Evolutionary conservation across 2,888 invertebrate genomes (phyloP), one percentile per base, ranked within the genome.

Genomic region (Bimastos eiseni): DNA sequence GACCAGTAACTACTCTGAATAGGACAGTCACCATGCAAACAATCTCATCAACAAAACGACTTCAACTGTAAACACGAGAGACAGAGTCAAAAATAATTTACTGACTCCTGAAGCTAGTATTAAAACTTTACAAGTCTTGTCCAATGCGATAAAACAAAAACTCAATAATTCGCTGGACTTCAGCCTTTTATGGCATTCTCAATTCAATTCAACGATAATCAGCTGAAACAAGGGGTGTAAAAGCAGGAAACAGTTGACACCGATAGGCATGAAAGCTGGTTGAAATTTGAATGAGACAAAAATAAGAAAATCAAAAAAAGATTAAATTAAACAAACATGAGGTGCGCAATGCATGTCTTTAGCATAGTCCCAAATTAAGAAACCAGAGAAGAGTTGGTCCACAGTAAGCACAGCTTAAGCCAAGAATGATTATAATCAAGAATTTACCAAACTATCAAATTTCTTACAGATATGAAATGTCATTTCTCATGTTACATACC

Each of bases 1-100:
- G 97, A 97, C 97, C 97, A 97, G 93, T 97, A 97, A 92, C 96
- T 96, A 0, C 97, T 97, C 97, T 97, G 91, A 38, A n/a, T 8
- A 83, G 21, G 49, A 89, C 33, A 44, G 37, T 0, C 4, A 70
- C 30, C 1, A 70, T 70, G 5, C n/a, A 70, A 70, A 70, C 70
- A 70, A 70, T 70, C 70, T 70, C 70, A n/a, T 30, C 24, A 49
- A 4, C 1, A 24, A 49, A 19, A 49, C 21, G 24, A 49, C 49
- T 49, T 19, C 19, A 4, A 24, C 30, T 0, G n/a, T n/a, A n/a
- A 30, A 70, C 70, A 30, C 30, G 2, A 13, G 8, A 70, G n/a
- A n/a, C 3, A 55, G 55, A 24, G 30, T n/a, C n/a, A 30, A 8
- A 30, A 30, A 17, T 70, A 6, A n/a, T 17, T n/a, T n/a, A 1